These are phyloP conservation scores for Haliclona indistincta DNA, from an alignment of 37 sponge, comb jelly and placozoan species.

Conservation along the genomic window DNA sequence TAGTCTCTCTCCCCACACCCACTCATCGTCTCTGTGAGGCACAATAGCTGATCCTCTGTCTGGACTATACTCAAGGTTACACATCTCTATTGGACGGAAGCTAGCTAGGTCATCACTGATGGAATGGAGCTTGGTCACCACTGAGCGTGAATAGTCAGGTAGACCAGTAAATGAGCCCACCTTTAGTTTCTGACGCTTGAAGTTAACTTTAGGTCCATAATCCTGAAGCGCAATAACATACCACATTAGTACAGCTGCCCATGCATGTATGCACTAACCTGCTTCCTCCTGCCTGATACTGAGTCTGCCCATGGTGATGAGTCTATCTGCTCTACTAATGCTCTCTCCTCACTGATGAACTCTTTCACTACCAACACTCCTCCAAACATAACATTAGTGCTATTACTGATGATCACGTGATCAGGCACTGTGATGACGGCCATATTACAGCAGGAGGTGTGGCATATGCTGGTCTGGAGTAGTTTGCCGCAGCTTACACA, in stretches of 20 bases:
- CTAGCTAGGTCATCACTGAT: neutral
- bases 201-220: conserved; percentile 96
- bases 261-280: conserved; percentile 34
- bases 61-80: conserved; percentile 89
- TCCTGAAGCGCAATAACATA: conserved; percentile 48
- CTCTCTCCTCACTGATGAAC: conserved; percentile 79
- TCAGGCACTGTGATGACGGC: neutral
- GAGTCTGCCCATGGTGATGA: conserved; percentile 73
- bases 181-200: conserved; percentile 86
- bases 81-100: conserved; percentile 92
- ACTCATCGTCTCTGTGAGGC: conserved; percentile 91
- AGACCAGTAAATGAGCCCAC: conserved; percentile 85
- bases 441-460: neutral
- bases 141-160: conserved; percentile 60
- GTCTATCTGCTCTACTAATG: conserved; percentile 59
- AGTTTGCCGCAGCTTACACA: conserved; percentile 56
- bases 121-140: conserved; percentile 51
- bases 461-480: neutral
- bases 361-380: conserved; percentile 71
- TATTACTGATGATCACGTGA: neutral
- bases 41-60: conserved; percentile 88
- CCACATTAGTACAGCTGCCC: neutral
- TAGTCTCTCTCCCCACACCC: conserved; percentile 96
- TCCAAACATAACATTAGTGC: conserved; percentile 19
- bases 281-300: conserved; percentile 92